phyloP scores from a whole-genome alignment of 2,797 vertebrate genomes.

The Sebastiscus tertius region DNA sequence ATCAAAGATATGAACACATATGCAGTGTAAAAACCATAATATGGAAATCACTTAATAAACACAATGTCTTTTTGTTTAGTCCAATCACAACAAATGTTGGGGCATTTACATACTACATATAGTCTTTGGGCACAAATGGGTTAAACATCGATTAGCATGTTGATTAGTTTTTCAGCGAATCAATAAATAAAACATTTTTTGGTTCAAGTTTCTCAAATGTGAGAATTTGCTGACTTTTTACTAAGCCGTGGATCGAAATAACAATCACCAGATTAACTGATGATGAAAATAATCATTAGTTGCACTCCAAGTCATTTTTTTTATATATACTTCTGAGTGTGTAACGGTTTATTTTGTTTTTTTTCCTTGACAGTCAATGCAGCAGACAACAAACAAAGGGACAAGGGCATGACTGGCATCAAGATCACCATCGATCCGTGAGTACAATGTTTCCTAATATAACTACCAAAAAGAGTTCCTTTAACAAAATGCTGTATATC shows the following conservation, averaged over 20 bases:
- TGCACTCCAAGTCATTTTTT: background rate
- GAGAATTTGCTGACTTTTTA: background rate
- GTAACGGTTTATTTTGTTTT: background rate
- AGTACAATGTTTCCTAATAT: constrained; percentile 74
- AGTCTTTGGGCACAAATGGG: no score
- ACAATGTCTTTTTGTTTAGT: no score
- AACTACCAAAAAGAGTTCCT: background rate
- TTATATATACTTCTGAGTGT: background rate
- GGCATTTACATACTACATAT: no score
- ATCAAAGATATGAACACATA: no score
- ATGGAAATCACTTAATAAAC: no score
- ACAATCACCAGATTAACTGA: background rate
- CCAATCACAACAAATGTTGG: no score
- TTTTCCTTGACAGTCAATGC: constrained; percentile 90
- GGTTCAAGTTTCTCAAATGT: background rate
- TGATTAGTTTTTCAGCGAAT: background rate
- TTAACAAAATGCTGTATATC: background rate
- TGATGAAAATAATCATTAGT: background rate
- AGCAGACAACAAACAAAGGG: constrained; percentile 98
- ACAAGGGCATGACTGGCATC: constrained; percentile 97
- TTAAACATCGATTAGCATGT: background rate
- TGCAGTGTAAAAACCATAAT: no score
- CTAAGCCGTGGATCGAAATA: background rate
- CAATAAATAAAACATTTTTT: background rate
- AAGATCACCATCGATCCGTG: constrained; percentile 98